Base-by-base conservation (phyloP, 2,113 vertebrate species). In the Psephotus haematonotus region DNA sequence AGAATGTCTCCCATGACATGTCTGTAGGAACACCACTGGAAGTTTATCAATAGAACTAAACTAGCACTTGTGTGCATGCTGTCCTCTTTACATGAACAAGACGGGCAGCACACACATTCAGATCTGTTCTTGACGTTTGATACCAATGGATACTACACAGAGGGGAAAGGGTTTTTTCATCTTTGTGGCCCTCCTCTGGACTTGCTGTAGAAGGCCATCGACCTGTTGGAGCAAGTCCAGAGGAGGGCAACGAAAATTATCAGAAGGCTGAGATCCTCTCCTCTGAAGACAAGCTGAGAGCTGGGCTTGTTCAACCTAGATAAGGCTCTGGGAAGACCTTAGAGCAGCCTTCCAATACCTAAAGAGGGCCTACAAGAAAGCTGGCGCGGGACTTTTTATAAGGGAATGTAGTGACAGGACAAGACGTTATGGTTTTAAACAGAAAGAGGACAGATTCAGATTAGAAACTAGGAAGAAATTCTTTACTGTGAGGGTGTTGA, bases 81-180 rank as follows among this genome's bases (percentile, higher is more conserved):
- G 46, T 44, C 24, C 9, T 67, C 23, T 72, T 55, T 33, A 11
- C 39, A 20, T 13, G 46, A 88, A 43, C 25, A 52, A 1, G 0
- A 52, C 7, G 7, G 12, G 57, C n/a, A 88, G 18, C 31, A 27
- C 20, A 17, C 15, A 20, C 0, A 0, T 27, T 59, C 3, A 1
- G 43, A 60, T 43, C 44, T n/a, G 24, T 63, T 80, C 31, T 65
- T 4, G 1, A 17, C 23, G 28, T 67, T 76, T 76, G 41, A 64
- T 62, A 86, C 29, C 50, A 57, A 49, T 22, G 41, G 37, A 71
- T 52, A 46, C 17, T 33, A 78, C 11, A 44, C 9, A 35, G 35
- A 62, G 39, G 12, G 64, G 13, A 70, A 86, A 79, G 39, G 24
- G 47, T 18, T 22, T 57, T 33, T 33, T 57, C 31, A 33, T 59